Evolutionary conservation across 2,797 vertebrate species (phyloP), one percentile per base, ranked within the genome.

Genomic region (Sebastes hubbsi): DNA sequence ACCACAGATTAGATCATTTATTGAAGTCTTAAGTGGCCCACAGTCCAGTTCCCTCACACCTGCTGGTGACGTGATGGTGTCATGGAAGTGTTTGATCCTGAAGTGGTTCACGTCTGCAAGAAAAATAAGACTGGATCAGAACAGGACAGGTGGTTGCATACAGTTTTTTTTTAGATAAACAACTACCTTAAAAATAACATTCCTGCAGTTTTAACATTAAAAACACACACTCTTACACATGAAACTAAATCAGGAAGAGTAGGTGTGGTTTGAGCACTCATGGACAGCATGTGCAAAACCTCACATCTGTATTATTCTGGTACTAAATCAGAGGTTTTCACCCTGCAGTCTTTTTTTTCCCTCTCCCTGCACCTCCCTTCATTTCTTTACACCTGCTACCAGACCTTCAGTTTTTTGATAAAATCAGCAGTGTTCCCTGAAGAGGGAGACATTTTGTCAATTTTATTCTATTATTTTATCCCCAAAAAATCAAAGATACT

Each of bases 391-490:
- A 36, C 18, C 81, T 78, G 81, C 67, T 52, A 8, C 55, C 34
- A 71, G 8, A 29, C 20, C 16, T n/a, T n/a, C 12, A 29, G 22
- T 32, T 60, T 56, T 18, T 22, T 2, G 60, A 52, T 72, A 16
- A 65, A 67, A 65, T 74, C 34, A 36, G 14, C 32, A 32, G 7
- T 0, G 18, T 34, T 72, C 24, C 92, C 95, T 84, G 86, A 73
- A 94, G 95, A 92, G 91, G 95, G 95, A 91, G 94, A 92, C 91
- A 87, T 87, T 87, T 70, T 38, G 12, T 69, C 75, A 74, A 2
- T 66, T 56, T 74, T 55, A n/a, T 20, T 20, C 38, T 14, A 22
- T 42, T 30, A 66, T 13, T 55, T 64, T 22, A 13, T 27, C 36
- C 24, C 29, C n/a, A 38, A 14, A 38, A 16, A 30, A 62, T n/a